These are phyloP conservation scores for Halocaridina rubra DNA, from an alignment of 2,888 invertebrate species.

Conservation along the genomic window DNA sequence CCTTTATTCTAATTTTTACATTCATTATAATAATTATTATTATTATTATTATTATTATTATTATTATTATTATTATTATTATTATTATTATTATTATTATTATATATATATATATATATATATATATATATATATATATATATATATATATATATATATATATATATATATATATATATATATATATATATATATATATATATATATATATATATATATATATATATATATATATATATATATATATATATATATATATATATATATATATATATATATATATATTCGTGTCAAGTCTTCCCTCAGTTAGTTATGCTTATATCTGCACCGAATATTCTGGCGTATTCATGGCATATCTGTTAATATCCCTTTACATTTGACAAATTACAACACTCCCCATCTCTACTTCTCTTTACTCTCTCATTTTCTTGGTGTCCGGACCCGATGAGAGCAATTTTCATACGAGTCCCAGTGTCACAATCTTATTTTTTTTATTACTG, in stretches of 20 bases:
- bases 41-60: neutral
- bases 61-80: neutral
- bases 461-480: no score
- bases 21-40: neutral
- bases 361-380: no score
- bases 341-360: no score
- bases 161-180: constrained; percentile 2
- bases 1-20: neutral
- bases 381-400: no score
- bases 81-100: neutral
- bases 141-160: constrained; percentile 25
- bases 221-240: neutral
- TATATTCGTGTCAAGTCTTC: no score
- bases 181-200: neutral
- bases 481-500: no score
- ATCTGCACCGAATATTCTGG: no score
- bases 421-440: no score
- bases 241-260: neutral
- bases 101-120: constrained; percentile 25
- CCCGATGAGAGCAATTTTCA: no score
- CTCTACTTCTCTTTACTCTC: no score
- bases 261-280: neutral
- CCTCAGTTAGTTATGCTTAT: no score
- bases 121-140: constrained; percentile 32
- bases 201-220: neutral